Evolutionary conservation across 2,113 vertebrate genomes (phyloP).

Genomic region (Plecturocebus donacophilus): DNA sequence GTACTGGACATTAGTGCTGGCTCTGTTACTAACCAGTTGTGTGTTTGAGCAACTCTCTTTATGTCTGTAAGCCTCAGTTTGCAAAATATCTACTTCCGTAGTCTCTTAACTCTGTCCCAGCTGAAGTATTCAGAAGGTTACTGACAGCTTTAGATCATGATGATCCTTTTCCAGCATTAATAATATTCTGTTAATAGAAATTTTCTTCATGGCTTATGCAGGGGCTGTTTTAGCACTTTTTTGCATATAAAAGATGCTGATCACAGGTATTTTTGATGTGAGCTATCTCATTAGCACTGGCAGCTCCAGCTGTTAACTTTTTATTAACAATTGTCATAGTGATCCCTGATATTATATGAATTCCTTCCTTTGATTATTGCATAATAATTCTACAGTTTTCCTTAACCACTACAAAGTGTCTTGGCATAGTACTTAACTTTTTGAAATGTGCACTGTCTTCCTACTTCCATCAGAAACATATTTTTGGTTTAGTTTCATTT

Average conservation of each 20-base stretch:
- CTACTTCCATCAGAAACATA: not conserved
- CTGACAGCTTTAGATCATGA: not conserved
- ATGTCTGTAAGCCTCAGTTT: not conserved
- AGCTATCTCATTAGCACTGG: slow-evolving; percentile 43
- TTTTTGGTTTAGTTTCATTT: slow-evolving; percentile 12
- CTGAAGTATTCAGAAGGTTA: not conserved
- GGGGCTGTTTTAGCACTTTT: slow-evolving; percentile 47
- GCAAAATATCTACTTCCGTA: not conserved
- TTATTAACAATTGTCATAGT: slow-evolving; percentile 44
- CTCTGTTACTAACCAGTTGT: not conserved
- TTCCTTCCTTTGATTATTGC: slow-evolving; percentile 40
- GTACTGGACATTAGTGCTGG: not conserved
- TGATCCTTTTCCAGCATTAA: not conserved
- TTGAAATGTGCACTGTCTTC: not conserved
- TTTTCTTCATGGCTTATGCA: not conserved
- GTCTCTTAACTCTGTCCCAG: not conserved
- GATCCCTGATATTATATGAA: slow-evolving; percentile 9
- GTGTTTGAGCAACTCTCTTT: not conserved
- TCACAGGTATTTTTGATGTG: slow-evolving; percentile 23
- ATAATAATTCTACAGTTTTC: slow-evolving; percentile 17
- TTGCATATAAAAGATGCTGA: slow-evolving; percentile 39
- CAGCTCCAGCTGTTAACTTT: slow-evolving; percentile 38
- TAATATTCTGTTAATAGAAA: slow-evolving; percentile 38
- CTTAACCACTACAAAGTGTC: not conserved
- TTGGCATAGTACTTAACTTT: not conserved